These are phyloP conservation scores for Oncopodura yosiiana DNA, from an alignment of 1,140 invertebrate species.

Conservation along the genomic window DNA sequence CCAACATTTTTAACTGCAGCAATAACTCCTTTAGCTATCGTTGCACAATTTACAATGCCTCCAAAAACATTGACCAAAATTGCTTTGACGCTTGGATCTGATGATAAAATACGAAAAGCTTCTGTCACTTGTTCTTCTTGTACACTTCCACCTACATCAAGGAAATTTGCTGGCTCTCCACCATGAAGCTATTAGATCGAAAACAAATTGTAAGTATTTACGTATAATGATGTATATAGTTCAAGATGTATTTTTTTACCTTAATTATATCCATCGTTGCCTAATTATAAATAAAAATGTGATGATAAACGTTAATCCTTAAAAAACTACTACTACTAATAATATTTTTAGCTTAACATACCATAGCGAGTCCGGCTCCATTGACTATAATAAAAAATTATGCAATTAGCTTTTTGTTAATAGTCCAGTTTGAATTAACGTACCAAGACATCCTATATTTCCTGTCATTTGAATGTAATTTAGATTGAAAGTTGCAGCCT, in stretches of 20 bases:
- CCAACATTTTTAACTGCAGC: slow-evolving; percentile 70
- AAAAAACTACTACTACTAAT: too few species aligned
- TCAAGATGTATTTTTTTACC: background rate
- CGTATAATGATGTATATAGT: background rate
- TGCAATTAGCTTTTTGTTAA: background rate
- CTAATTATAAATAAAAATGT: too few species aligned
- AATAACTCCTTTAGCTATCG: slow-evolving; percentile 89
- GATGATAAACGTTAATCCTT: too few species aligned
- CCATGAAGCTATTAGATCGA: slow-evolving; percentile 50
- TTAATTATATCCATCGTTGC: slow-evolving; percentile 73
- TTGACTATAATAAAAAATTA: slow-evolving; percentile 47
- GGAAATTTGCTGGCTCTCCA: slow-evolving; percentile 66
- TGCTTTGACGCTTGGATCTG: slow-evolving; percentile 81
- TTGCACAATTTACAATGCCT: slow-evolving; percentile 97
- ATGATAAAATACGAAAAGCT: slow-evolving; percentile 58
- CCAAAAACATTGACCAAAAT: slow-evolving; percentile 98
- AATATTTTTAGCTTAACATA: too few species aligned
- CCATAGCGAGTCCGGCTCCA: slow-evolving; percentile 70
- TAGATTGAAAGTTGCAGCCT: slow-evolving; percentile 77
- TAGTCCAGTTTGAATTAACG: background rate
- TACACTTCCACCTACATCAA: slow-evolving; percentile 69
- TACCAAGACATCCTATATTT: slow-evolving; percentile 86
- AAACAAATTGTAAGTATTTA: background rate
- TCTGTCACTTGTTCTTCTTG: slow-evolving; percentile 63
- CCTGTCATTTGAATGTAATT: slow-evolving; percentile 98